Evolutionary conservation across 1,140 invertebrate species (phyloP).

Genomic region (Aphelenchoides besseyi): DNA sequence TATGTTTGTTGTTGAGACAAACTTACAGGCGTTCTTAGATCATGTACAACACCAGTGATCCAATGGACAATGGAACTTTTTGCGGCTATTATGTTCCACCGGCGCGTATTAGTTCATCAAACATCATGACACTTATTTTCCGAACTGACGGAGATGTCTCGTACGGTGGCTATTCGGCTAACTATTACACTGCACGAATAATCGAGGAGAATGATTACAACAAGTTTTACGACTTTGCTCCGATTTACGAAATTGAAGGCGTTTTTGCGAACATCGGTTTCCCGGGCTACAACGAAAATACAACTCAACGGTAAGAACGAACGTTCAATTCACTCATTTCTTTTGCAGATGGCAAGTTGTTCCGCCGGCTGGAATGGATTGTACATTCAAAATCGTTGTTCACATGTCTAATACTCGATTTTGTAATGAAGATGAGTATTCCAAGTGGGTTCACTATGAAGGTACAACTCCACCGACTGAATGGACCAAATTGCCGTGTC

Average conservation of each 20-base stretch:
- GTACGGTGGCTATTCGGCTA: conserved; percentile 37
- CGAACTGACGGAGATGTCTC: conserved; percentile 41
- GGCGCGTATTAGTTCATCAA: conserved; percentile 30
- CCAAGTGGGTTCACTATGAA: background rate
- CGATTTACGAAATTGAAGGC: conserved; percentile 41
- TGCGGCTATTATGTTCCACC: conserved; percentile 46
- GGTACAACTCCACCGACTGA: background rate
- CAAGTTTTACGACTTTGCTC: conserved; percentile 42
- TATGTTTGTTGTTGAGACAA: conserved; percentile 20
- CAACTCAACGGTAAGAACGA: conserved; percentile 31
- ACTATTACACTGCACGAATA: conserved; percentile 37
- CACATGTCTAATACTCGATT: background rate
- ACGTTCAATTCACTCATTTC: background rate
- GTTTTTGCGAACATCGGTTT: conserved; percentile 43
- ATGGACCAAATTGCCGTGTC: conserved; percentile 18
- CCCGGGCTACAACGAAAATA: conserved; percentile 39
- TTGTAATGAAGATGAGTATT: conserved; percentile 16
- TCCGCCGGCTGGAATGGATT: conserved; percentile 39
- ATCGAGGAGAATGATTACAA: background rate
- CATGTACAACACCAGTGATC: conserved; percentile 15
- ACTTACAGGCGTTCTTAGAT: background rate
- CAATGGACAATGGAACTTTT: conserved; percentile 32
- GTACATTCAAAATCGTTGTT: conserved; percentile 28
- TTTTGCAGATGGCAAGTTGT: conserved; percentile 33
- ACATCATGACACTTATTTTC: conserved; percentile 35